Conservation (phyloP, 2,113 vertebrate genomes). For the Nycticorax nycticorax region DNA sequence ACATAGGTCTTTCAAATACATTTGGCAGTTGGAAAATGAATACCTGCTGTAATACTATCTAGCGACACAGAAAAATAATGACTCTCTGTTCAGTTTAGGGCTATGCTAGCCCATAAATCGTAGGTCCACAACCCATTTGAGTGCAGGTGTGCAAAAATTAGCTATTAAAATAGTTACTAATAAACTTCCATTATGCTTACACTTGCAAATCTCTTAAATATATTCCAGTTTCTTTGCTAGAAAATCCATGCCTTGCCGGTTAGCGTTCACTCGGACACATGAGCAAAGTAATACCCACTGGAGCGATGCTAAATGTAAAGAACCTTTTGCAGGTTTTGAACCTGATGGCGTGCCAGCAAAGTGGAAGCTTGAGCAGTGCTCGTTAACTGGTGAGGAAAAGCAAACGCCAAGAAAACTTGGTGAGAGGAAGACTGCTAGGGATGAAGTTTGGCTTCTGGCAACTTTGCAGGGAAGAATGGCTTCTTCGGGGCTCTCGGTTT, state of each 20-base stretch:
- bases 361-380: slow-evolving; percentile 12
- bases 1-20: neutral
- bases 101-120: neutral
- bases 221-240: slow-evolving; percentile 14
- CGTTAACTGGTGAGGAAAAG: neutral
- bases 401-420: neutral
- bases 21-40: neutral
- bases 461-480: neutral
- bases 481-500: neutral
- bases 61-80: neutral
- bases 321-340: neutral
- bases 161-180: slow-evolving; percentile 19
- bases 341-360: neutral
- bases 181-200: neutral
- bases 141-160: slow-evolving; percentile 34
- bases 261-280: neutral
- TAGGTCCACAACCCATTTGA: neutral
- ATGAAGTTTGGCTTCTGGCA: neutral
- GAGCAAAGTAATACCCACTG: neutral
- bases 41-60: neutral
- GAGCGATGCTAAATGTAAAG: neutral
- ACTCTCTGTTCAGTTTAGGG: neutral
- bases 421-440: neutral
- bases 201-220: slow-evolving; percentile 20
- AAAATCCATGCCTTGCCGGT: neutral